phyloP scores from a whole-genome alignment of 2,797 vertebrate genomes.

The Onychomys leucogaster region DNA sequence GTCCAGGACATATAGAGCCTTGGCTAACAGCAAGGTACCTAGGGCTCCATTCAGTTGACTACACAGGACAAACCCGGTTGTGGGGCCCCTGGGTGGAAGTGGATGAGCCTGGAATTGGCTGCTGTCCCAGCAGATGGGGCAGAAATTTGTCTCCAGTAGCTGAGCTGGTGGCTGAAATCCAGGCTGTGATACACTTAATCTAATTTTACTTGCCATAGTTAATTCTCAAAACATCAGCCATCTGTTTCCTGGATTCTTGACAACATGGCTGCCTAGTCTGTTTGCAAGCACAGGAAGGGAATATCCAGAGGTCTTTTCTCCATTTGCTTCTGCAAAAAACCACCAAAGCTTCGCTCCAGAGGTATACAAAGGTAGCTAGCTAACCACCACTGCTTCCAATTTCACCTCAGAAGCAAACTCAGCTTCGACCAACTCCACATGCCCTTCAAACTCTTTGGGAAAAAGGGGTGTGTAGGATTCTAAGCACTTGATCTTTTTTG shows the following conservation, averaged over 20 bases:
- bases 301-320: slow-evolving; percentile 24
- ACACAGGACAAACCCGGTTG: neutral
- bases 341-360: neutral
- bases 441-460: neutral
- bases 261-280: neutral
- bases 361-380: neutral
- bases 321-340: neutral
- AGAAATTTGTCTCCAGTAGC: slow-evolving; percentile 33
- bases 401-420: neutral
- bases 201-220: slow-evolving; percentile 70
- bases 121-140: slow-evolving; percentile 11
- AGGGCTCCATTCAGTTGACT: neutral
- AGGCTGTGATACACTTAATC: slow-evolving; percentile 45
- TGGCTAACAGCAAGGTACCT: neutral
- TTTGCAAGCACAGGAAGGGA: slow-evolving; percentile 3
- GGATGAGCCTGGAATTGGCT: neutral
- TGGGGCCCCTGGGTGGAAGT: neutral
- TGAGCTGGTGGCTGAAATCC: slow-evolving; percentile 6
- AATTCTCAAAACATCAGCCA: slow-evolving; percentile 74
- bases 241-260: slow-evolving; percentile 76
- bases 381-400: neutral
- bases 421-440: neutral
- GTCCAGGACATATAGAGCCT: neutral
- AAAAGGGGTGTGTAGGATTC: neutral
- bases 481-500: neutral